Evolutionary conservation across 2,888 invertebrate species (phyloP).

Genomic region (Pyrrhia umbra): DNA sequence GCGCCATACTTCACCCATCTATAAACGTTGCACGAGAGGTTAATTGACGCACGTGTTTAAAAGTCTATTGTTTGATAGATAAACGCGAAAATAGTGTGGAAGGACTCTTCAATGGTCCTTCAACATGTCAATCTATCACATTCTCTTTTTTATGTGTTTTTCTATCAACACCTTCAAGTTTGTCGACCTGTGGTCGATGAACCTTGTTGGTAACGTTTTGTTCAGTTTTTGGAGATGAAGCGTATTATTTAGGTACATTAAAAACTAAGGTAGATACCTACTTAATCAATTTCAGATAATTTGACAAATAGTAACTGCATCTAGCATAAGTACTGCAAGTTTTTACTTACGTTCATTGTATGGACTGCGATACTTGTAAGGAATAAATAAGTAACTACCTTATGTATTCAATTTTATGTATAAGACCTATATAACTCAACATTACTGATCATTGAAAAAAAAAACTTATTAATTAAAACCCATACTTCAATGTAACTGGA

Average conservation of each 20-base stretch:
- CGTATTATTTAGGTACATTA: background rate
- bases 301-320: background rate
- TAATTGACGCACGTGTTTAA: constrained; percentile 79
- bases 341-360: too few relatives aligned
- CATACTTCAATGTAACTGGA: too few relatives aligned
- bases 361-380: too few relatives aligned
- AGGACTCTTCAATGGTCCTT: constrained; percentile 43
- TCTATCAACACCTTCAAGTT: constrained; percentile 3
- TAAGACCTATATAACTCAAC: too few relatives aligned
- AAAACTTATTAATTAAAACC: too few relatives aligned
- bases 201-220: background rate
- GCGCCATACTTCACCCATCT: constrained; percentile 60
- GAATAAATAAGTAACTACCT: too few relatives aligned
- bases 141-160: constrained; percentile 17
- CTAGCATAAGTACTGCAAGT: background rate
- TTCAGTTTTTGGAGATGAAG: background rate
- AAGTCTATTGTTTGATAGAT: constrained; percentile 67
- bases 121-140: constrained; percentile 43
- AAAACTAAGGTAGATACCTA: background rate
- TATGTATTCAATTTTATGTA: too few relatives aligned
- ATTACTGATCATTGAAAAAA: too few relatives aligned
- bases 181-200: constrained; percentile 2
- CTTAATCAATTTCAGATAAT: background rate
- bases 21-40: constrained; percentile 67
- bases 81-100: constrained; percentile 57